A percentile compares a stretch with the other conserved stretches of the same genome.
phyloP scores from a whole-genome alignment of 23 tunicate species.

The Trididemnum miniatum region DNA sequence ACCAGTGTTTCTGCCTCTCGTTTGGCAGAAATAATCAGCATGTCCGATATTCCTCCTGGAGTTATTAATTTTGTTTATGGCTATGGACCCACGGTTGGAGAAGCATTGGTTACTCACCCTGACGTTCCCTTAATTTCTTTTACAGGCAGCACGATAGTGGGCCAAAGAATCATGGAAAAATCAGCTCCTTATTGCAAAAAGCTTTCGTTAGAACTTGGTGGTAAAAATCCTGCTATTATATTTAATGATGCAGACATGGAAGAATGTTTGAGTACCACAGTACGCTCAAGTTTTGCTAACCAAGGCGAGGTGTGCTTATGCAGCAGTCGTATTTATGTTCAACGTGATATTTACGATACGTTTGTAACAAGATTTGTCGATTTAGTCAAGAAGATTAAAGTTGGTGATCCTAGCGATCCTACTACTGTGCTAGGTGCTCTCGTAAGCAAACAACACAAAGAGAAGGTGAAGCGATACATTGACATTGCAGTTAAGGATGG shows the following conservation, averaged over 20 bases:
- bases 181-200: conserved; percentile 67
- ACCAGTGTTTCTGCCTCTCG: conserved; percentile 75
- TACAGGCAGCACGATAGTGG: conserved; percentile 86
- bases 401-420: conserved; percentile 65
- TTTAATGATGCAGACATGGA: conserved; percentile 79
- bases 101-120: conserved; percentile 65
- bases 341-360: conserved; percentile 43
- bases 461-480: conserved; percentile 69
- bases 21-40: conserved; percentile 55
- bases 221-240: conserved; percentile 82
- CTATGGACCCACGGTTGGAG: conserved; percentile 73
- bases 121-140: conserved; percentile 81
- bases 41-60: conserved; percentile 81
- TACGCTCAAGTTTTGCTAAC: conserved; percentile 75
- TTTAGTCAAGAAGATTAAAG: conserved; percentile 20
- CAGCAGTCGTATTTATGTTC: conserved; percentile 82
- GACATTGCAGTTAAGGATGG: conserved; percentile 51
- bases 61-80: conserved; percentile 90
- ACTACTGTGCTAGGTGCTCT: conserved; percentile 65
- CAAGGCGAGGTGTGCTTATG: conserved; percentile 97
- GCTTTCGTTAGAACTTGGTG: conserved; percentile 87
- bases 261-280: conserved; percentile 26
- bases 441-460: conserved; percentile 68
- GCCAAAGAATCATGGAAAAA: conserved; percentile 56
- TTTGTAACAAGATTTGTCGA: conserved; percentile 56